Base-by-base conservation (phyloP, 2,113 vertebrate species). In the Mystacornis crossleyi region DNA sequence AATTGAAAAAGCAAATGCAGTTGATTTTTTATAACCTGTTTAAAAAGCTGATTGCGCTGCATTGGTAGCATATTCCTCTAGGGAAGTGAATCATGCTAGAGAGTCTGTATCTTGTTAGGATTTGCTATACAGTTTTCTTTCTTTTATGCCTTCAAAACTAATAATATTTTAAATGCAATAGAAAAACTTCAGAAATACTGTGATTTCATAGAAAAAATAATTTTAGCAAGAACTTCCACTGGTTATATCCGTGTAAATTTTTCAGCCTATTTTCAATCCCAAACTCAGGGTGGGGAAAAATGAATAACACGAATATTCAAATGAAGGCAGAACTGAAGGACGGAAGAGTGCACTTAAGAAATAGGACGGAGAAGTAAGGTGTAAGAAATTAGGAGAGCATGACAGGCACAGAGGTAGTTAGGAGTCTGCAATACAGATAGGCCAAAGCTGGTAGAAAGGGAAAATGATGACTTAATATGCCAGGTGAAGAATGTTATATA, bases 371-470 rank as follows among this genome's bases (percentile, higher is more conserved):
- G 82, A 91, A 60, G 29, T 51, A 87, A 91, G 53, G 28, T 90
- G 23, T 77, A 90, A 94, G 60, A 94, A 97, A 97, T 97, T 94
- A 97, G 87, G 87, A 74, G 77, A 96, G 36, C 18, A 18, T 81
- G 78, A 94, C 82, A 93, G 47, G 60, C 80, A 97, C 89, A 47
- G 45, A 96, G 69, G 81, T 75, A 97, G 96, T 98, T 96, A 97
- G 58, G 51, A 58, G 31, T 60, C 69, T 91, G 83, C 24, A 95
- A 58, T 72, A 91, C 71, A 55, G 84, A 94, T 3, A 95, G 51
- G 57, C 43, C 92, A 83, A 93, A 82, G 54, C 86, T 69, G 54
- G 73, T 77, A 71, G 6, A 87, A 93, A 94, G 62, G 83, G 42
- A 66, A 95, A 69, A 92, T 77, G 70, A 92, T 64, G 74, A 61